Evolutionary conservation across 1,140 invertebrate genomes (phyloP).

Genomic region (Spodoptera frugiperda): DNA sequence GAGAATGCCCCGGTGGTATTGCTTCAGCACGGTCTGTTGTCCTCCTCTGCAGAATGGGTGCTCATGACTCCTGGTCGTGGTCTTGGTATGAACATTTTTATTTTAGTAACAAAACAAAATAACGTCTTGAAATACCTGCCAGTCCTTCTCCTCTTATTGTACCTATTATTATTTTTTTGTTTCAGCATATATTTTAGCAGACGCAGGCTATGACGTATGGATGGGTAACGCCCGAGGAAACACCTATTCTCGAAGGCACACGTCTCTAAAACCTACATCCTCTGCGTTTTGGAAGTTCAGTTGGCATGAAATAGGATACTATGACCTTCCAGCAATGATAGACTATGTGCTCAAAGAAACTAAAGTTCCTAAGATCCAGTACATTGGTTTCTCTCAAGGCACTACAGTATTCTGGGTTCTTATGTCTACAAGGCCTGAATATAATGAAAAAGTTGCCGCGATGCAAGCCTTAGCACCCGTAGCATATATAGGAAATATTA

Average conservation of each 20-base stretch:
- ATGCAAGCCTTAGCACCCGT: conserved; percentile 92
- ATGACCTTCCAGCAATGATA: conserved; percentile 92
- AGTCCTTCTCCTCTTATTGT: too few relatives aligned
- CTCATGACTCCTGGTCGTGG: conserved; percentile 88
- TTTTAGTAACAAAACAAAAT: too few relatives aligned
- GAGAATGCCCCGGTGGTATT: conserved; percentile 83
- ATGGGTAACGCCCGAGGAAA: conserved; percentile 89
- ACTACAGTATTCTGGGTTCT: conserved; percentile 89
- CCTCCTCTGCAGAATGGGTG: conserved; percentile 90
- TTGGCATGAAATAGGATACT: conserved; percentile 91
- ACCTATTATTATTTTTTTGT: conserved; percentile 8
- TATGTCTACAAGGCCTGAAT: conserved; percentile 88
- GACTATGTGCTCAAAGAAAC: conserved; percentile 88
- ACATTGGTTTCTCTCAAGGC: conserved; percentile 88
- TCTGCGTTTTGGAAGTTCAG: conserved; percentile 89
- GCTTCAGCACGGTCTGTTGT: conserved; percentile 92
- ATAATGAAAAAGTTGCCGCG: conserved; percentile 88
- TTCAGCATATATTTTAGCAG: conserved; percentile 88
- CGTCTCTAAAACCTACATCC: conserved; percentile 80
- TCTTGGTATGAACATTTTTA: conserved; percentile 82
- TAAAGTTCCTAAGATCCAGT: conserved; percentile 86
- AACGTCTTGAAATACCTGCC: too few relatives aligned
- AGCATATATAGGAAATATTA: conserved; percentile 89
- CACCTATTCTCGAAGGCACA: conserved; percentile 87
- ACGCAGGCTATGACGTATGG: conserved; percentile 90